phyloP scores from a whole-genome alignment of 1,140 invertebrate species.

The Macrocentrus cingulum region DNA sequence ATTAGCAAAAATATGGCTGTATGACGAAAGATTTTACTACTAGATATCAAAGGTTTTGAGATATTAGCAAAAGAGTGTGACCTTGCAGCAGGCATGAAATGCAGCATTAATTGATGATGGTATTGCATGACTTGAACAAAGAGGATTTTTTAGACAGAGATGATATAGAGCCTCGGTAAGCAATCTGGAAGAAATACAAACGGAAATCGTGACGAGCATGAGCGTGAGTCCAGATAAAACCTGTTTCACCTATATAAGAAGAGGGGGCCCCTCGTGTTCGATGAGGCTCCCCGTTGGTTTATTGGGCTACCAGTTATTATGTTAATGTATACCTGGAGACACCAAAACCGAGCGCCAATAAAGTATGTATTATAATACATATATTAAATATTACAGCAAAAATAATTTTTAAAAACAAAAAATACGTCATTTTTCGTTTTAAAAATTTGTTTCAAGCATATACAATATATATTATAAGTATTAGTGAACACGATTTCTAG shows the following conservation, averaged over 20 bases:
- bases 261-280: constrained; percentile 15
- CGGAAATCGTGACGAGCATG: constrained; percentile 40
- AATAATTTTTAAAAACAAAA: too few species aligned
- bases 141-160: neutral
- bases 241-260: constrained; percentile 27
- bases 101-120: too few species aligned
- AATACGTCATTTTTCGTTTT: too few species aligned
- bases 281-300: constrained; percentile 36
- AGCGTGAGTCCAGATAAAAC: constrained; percentile 40
- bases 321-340: constrained; percentile 30
- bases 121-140: neutral
- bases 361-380: constrained; percentile 8
- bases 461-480: too few species aligned
- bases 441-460: too few species aligned
- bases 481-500: too few species aligned
- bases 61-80: too few species aligned
- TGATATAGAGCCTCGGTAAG: constrained; percentile 5
- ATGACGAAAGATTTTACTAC: too few species aligned
- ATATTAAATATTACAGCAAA: too few species aligned
- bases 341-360: neutral
- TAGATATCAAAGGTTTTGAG: too few species aligned
- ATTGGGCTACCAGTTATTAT: constrained; percentile 43
- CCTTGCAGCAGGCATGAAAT: too few species aligned
- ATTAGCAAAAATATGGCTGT: too few species aligned
- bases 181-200: constrained; percentile 10